These are phyloP conservation scores for Bellardia pandia DNA, from an alignment of 2,888 invertebrate species.

Conservation along the genomic window DNA sequence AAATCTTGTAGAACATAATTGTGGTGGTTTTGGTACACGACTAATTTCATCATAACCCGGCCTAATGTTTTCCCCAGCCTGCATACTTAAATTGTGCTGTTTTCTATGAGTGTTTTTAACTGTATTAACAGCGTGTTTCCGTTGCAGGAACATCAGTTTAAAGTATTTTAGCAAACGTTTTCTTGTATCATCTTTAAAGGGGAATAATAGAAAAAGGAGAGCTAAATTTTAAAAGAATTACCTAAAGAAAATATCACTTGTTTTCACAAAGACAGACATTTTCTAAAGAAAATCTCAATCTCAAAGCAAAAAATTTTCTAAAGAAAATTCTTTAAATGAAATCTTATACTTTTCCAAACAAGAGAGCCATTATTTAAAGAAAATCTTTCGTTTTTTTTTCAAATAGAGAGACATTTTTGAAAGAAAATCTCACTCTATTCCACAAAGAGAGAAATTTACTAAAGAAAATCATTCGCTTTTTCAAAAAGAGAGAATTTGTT, in stretches of 20 bases:
- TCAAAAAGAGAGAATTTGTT: too few species aligned
- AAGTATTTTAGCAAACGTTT: background rate
- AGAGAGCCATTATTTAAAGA: background rate
- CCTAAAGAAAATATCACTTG: background rate
- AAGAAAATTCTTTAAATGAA: background rate
- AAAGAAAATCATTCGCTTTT: too few species aligned
- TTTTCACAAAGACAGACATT: background rate
- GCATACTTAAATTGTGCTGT: background rate
- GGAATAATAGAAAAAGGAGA: background rate
- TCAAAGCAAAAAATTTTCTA: too few species aligned
- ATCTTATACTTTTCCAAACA: background rate
- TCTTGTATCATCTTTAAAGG: background rate
- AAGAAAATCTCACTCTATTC: background rate
- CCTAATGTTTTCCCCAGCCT: constrained; percentile 35
- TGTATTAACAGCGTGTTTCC: constrained; percentile 64
- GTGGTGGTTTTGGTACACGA: constrained; percentile 59
- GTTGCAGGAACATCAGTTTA: constrained; percentile 14
- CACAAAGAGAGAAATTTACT: too few species aligned
- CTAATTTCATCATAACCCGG: constrained; percentile 61
- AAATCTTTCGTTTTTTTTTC: background rate
- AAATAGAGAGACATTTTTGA: too few species aligned
- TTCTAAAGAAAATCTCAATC: too few species aligned
- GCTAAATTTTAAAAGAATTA: background rate
- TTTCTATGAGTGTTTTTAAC: constrained; percentile 26
- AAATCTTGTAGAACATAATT: constrained; percentile 56